Base-by-base conservation (phyloP, 1,140 invertebrate species). In the Drosophila saltans region DNA sequence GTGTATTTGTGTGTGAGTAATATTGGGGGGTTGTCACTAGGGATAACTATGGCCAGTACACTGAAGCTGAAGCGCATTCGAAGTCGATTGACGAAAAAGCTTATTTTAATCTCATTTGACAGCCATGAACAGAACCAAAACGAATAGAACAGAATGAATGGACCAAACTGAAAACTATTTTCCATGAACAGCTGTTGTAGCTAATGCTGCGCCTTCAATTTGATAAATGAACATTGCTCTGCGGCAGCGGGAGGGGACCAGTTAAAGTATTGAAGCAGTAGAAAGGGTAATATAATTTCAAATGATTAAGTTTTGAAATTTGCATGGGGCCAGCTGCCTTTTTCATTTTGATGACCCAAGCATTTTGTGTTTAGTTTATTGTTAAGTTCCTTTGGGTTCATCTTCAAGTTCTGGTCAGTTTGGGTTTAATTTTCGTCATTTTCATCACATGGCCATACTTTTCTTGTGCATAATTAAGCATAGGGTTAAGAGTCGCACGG, bases 91-190 rank as follows among this genome's bases (percentile, higher is more conserved):
- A 89, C 84, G 84, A 83, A 89, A 81, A 78, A 90, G 84, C 84
- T 89, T 89, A 89, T 89, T 89, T 89, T 89, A 89, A 89, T 89
- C 84, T 90, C 84, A 84, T 89, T 89, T 89, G 84, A 89, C 84
- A 89, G 75, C 56, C 71, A 73, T 65, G 57, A 62, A 41, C 45
- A 56, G 69, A 26, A 69, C 40, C 7, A n/a, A 9, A 62, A 59
- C 16, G 45, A 69, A 60, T 8, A 41, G 33, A 21, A 76, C 9
- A 33, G 28, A 65, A 63, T 40, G 43, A 66, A 40, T 10, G 69
- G 43, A 43, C 21, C 28, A 30, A 61, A 63, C 66, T 52, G 16
- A 58, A 69, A 81, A 81, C 81, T 85, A 84, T 85, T 85, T 80
- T 64, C 45, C 40, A 48, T 21, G 61, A 89, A 89, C 83, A 88